These are phyloP conservation scores for Lemur catta DNA, from an alignment of 2,797 vertebrate genomes.

Conservation along the genomic window DNA sequence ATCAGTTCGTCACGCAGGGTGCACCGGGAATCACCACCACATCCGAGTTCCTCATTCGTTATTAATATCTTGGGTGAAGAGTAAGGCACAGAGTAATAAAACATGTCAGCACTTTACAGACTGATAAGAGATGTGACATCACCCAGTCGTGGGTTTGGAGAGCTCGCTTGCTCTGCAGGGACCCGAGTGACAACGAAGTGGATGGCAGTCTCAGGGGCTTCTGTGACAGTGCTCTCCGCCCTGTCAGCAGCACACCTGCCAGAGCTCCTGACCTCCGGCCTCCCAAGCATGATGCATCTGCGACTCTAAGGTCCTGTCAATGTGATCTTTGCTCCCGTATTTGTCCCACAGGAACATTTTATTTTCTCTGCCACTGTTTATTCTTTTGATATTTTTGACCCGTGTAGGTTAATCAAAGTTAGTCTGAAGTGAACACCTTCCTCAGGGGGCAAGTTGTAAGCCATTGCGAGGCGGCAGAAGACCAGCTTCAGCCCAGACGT, in stretches of 20 bases:
- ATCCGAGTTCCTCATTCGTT: neutral
- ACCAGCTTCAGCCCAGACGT: neutral
- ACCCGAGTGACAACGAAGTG: rapidly evolving
- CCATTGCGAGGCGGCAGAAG: rapidly evolving
- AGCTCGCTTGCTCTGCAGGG: rapidly evolving
- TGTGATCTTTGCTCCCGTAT: neutral
- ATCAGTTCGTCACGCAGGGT: no score
- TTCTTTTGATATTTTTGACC: conserved; percentile 22
- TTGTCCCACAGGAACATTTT: neutral
- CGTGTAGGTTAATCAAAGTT: conserved; percentile 7
- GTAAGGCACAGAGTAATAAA: neutral
- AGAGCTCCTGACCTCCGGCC: neutral
- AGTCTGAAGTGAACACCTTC: neutral
- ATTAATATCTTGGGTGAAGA: neutral
- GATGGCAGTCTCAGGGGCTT: rapidly evolving
- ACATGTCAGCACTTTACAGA: neutral
- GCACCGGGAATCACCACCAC: no score
- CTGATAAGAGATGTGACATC: neutral
- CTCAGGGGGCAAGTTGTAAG: neutral
- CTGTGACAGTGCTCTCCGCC: rapidly evolving
- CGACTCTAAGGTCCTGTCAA: neutral
- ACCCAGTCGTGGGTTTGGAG: neutral
- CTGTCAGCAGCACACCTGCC: rapidly evolving
- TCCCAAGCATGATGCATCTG: neutral
- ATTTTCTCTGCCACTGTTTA: conserved; percentile 9